phyloP scores from a whole-genome alignment of 2,888 invertebrate genomes.

The Drosophila stalkeri region DNA sequence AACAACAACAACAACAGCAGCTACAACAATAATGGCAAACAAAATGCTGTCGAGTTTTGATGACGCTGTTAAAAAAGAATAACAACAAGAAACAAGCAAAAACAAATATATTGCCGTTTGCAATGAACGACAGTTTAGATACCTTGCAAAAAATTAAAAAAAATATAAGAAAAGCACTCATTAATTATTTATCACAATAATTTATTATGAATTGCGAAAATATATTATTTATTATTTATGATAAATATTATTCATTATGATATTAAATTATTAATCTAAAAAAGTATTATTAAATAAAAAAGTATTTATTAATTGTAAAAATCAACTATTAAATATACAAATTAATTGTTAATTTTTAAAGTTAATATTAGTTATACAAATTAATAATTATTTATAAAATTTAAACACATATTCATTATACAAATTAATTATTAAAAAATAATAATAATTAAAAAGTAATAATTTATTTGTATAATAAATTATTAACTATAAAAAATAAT shows the following conservation, averaged over 20 bases:
- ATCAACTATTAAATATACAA: neutral
- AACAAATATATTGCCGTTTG: neutral
- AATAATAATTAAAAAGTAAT: no score
- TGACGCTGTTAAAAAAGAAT: slow-evolving; percentile 42
- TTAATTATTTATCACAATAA: neutral
- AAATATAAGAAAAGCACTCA: neutral
- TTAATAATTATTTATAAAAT: no score
- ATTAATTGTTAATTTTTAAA: neutral
- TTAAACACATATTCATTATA: no score
- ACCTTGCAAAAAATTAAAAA: slow-evolving; percentile 5
- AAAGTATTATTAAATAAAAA: neutral
- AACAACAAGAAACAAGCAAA: slow-evolving; percentile 24
- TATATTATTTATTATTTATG: no score
- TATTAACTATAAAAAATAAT: no score
- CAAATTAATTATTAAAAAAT: no score
- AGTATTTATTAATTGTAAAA: neutral
- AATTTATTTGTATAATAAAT: no score
- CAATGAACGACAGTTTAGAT: slow-evolving; percentile 20
- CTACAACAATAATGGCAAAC: slow-evolving; percentile 23
- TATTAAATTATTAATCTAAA: no score
- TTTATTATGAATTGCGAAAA: neutral
- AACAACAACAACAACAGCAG: slow-evolving; percentile 7
- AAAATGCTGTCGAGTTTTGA: slow-evolving; percentile 49
- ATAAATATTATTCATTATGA: no score
- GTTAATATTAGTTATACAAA: no score